phyloP scores from a whole-genome alignment of 2,797 vertebrate genomes.

The Leptatherina wallacei region DNA sequence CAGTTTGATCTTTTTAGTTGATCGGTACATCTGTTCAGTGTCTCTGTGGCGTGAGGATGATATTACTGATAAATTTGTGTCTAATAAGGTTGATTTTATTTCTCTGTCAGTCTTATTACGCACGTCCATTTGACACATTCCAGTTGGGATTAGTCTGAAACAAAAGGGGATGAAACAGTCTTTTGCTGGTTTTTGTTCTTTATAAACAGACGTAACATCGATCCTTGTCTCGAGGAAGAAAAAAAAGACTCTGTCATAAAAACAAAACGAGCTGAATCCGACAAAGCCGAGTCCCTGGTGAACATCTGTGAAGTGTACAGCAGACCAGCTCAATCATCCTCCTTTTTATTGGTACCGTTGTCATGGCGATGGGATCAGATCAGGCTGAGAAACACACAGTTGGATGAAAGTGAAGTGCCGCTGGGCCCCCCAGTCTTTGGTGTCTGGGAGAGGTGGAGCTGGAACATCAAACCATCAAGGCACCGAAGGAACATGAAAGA shows the following conservation, averaged over 20 bases:
- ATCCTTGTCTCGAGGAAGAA: background rate
- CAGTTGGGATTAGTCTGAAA: background rate
- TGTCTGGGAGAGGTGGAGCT: conserved; percentile 45
- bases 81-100: background rate
- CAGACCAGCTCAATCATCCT: conserved; percentile 19
- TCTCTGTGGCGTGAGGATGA: background rate
- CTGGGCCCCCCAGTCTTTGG: conserved; percentile 38
- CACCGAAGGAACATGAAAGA: conserved; percentile 62
- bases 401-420: conserved; percentile 49
- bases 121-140: background rate
- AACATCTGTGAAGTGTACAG: conserved; percentile 54
- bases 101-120: background rate
- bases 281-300: background rate
- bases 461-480: conserved; percentile 57
- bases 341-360: conserved; percentile 41
- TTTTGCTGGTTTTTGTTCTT: too few relatives aligned
- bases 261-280: background rate
- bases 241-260: background rate
- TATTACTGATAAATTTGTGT: background rate
- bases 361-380: conserved; percentile 67
- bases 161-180: background rate
- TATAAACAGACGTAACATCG: too few relatives aligned
- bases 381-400: conserved; percentile 29
- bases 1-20: too few relatives aligned
- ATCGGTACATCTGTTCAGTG: background rate